Conservation (phyloP, 1,140 invertebrate species). For the Danaus melanippus region DNA sequence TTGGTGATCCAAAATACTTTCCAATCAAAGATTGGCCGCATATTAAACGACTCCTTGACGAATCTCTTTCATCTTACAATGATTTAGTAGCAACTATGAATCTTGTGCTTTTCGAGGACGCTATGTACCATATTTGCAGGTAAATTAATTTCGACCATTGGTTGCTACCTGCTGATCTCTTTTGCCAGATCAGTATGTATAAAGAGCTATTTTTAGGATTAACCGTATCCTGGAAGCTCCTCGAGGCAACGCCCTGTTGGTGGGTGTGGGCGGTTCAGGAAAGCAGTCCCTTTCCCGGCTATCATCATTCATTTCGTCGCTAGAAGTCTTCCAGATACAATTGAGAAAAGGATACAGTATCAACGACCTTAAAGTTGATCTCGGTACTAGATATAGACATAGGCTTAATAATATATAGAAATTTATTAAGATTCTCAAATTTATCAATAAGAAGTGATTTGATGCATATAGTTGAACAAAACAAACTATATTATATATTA, state of each 20-base stretch:
- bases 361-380: conserved; percentile 86
- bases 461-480: too few species aligned
- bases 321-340: conserved; percentile 94
- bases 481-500: background rate
- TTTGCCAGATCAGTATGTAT: background rate
- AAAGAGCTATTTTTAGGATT: conserved; percentile 72
- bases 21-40: conserved; percentile 81
- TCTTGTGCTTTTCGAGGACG: conserved; percentile 95
- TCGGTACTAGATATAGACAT: conserved; percentile 58
- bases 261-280: conserved; percentile 95
- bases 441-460: too few species aligned
- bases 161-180: background rate
- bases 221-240: conserved; percentile 94
- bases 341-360: conserved; percentile 91
- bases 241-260: conserved; percentile 90
- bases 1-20: conserved; percentile 94
- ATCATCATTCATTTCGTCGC: conserved; percentile 88
- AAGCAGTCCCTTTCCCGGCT: conserved; percentile 93
- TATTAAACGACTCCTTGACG: conserved; percentile 83
- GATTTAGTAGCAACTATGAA: conserved; percentile 92
- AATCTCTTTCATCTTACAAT: conserved; percentile 90
- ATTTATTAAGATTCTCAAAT: too few species aligned
- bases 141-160: conserved; percentile 24
- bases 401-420: too few species aligned
- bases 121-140: conserved; percentile 91